These are phyloP conservation scores for Caenorhabditis parvicauda DNA, from an alignment of 2,888 invertebrate species.

Conservation along the genomic window DNA sequence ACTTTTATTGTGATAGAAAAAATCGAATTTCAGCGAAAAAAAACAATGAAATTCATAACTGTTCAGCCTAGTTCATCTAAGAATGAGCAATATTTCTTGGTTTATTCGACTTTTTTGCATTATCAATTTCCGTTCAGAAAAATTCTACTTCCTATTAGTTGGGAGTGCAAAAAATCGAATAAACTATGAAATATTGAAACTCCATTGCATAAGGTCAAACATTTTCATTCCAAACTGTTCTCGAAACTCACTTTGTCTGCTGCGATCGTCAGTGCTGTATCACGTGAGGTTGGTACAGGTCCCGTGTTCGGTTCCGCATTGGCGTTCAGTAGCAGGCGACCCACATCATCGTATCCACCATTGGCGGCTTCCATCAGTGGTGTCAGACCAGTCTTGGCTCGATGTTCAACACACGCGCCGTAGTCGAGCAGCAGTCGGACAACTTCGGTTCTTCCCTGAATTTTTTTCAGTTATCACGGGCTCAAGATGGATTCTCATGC, in stretches of 20 bases:
- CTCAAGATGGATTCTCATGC: conserved; percentile 96
- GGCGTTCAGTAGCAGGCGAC: conserved; percentile 87
- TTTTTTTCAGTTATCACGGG: too few species aligned
- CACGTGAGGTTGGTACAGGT: conserved; percentile 93
- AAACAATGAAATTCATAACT: too few species aligned
- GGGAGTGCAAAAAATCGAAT: not conserved
- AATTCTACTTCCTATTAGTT: too few species aligned
- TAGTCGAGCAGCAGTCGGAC: conserved; percentile 91
- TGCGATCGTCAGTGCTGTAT: conserved; percentile 96
- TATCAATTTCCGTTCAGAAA: too few species aligned
- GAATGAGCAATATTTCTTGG: too few species aligned
- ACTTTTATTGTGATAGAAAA: too few species aligned
- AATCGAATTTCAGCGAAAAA: too few species aligned
- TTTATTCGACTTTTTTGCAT: too few species aligned
- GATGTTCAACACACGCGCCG: conserved; percentile 96
- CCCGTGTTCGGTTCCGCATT: conserved; percentile 98
- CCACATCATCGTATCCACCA: conserved; percentile 97
- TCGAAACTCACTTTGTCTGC: conserved; percentile 78
- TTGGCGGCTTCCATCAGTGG: conserved; percentile 99
- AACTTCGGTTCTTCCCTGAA: conserved; percentile 90
- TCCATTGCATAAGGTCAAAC: not conserved
- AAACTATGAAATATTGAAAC: too few species aligned
- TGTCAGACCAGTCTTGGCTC: conserved; percentile 96
- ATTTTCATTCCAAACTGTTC: not conserved
- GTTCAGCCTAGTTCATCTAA: too few species aligned